Evolutionary conservation across 2,113 vertebrate species (phyloP), one percentile per base, ranked within the genome.

Genomic region (Aptenodytes forsteri): DNA sequence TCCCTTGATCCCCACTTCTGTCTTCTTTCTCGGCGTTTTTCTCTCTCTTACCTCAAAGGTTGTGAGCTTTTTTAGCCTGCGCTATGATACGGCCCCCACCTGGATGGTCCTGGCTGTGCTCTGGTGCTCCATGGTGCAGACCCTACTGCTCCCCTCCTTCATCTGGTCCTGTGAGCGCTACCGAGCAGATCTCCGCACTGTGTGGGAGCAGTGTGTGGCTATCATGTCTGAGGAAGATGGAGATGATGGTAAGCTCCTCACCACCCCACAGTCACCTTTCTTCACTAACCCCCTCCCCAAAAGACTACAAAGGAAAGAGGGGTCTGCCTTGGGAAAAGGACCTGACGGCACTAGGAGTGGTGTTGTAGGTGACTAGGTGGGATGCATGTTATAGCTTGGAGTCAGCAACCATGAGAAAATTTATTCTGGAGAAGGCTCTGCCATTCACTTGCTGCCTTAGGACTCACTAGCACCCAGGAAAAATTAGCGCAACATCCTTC

Each of bases 101-200:
- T 99, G 98, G 98, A 98, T 99, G 98, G 98, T 99, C 67, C 95
- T 99, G 94, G 98, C 98, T 10, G 98, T 99, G 96, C 97, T 99
- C 27, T 99, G 98, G 98, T 99, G 98, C 69, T 99, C 98, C 90
- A 98, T 99, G 98, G 98, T 98, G 25, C 98, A 99, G 98, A 99
- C 98, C 2, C 95, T 99, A 92, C 97, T 99, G 69, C 97, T 99
- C 32, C 98, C 98, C 29, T 98, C 98, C 66, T 99, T 99, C 97
- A 98, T 99, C 97, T 99, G 98, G 98, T 98, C 98, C 96, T 99
- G 98, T 0, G 98, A 98, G 93, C 98, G 98, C 87, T 99, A 99
- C 95, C 98, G 98, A 10, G 98, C 98, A 1, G 98, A 99, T n/a
- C 97, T 98, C 90, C 98, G 98, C 92, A 99, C 98, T 0, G 98